phyloP scores from a whole-genome alignment of 30 jellyfish, hydroid and myxozoan genomes.

The Aurelia aurita region DNA sequence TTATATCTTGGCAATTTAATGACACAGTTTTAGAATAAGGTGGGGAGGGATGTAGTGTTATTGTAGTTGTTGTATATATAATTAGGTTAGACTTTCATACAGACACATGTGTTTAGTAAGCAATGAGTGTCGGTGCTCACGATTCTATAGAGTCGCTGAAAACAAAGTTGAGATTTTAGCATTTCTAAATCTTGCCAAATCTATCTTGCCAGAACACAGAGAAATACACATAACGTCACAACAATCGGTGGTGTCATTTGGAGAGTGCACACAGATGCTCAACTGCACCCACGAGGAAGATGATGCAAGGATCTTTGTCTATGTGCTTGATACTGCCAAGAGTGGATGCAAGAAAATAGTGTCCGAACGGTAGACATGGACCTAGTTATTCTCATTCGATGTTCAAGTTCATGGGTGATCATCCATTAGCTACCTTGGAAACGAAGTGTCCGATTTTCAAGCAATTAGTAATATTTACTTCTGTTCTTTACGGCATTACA shows the following conservation, averaged over 20 bases:
- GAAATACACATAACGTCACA: too few species aligned
- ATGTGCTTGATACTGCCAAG: neutral
- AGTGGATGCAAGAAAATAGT: too few species aligned
- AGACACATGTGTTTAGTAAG: too few species aligned
- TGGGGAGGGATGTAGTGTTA: too few species aligned
- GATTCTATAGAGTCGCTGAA: constrained; percentile 35
- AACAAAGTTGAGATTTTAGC: constrained; percentile 52
- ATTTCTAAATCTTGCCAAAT: constrained; percentile 12
- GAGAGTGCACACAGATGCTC: constrained; percentile 45
- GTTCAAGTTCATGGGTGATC: constrained; percentile 4
- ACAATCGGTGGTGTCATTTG: too few species aligned
- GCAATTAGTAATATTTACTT: constrained; percentile 16
- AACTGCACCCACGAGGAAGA: constrained; percentile 62
- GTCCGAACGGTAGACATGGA: constrained; percentile 58
- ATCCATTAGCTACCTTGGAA: constrained; percentile 6
- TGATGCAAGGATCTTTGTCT: constrained; percentile 40
- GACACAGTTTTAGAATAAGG: too few species aligned
- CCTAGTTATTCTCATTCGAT: constrained; percentile 21
- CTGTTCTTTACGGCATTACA: constrained; percentile 14
- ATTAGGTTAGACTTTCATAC: too few species aligned
- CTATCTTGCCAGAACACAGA: constrained; percentile 48
- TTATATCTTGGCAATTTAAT: too few species aligned
- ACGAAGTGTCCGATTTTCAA: constrained; percentile 25
- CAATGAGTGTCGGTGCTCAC: too few species aligned
- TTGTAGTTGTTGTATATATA: too few species aligned